Base-by-base conservation (phyloP, 1,140 invertebrate species). In the Drosophila subpulchrella region DNA sequence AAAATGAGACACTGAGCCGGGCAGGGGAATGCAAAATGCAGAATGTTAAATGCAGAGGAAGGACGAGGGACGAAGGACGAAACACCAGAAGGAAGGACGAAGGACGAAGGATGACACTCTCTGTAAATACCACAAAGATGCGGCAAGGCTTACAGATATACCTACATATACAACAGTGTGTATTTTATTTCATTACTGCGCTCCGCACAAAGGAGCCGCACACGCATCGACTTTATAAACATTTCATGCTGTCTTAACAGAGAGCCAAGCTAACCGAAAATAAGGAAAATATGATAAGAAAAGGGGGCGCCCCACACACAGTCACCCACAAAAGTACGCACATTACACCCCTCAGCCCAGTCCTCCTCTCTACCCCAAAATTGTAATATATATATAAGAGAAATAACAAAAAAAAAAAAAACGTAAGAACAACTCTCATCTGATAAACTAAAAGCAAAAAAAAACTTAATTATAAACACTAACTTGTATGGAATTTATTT, bases 71-170 rank as follows among this genome's bases (percentile, higher is more conserved):
- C 34, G 42, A 38, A 41, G 48, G 41, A 50, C 41, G 30, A 36
- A 39, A 27, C 3, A 27, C 3, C 27, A 27, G 27, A 27, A 27
- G 20, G 20, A 41, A 34, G 57, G 32, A 32, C 51, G 17, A 39
- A 38, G 51, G 38, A 55, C 44, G 62, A 68, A 50, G 75, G 51
- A 56, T 56, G 78, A 73, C 77, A 65, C 71, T 75, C 78, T 80
- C 48, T 71, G 78, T 76, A 81, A 81, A 81, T 80, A 81, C 80
- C 80, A 63, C 80, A 83, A 83, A 62, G 56, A 68, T 75, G 75
- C 63, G 80, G 75, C 50, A 27, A 44, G 39, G 48, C 34, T 51
- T 48, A 60, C 8, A 54, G 13, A 39, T 44, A 20, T 47, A 70
- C 44, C 30, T 50, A 48, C 65, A 54, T 47, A 71, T 48, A 71